Evolutionary conservation across 2,113 vertebrate genomes (phyloP), one percentile per base, ranked within the genome.

Genomic region (Gallinago paraguaiae): DNA sequence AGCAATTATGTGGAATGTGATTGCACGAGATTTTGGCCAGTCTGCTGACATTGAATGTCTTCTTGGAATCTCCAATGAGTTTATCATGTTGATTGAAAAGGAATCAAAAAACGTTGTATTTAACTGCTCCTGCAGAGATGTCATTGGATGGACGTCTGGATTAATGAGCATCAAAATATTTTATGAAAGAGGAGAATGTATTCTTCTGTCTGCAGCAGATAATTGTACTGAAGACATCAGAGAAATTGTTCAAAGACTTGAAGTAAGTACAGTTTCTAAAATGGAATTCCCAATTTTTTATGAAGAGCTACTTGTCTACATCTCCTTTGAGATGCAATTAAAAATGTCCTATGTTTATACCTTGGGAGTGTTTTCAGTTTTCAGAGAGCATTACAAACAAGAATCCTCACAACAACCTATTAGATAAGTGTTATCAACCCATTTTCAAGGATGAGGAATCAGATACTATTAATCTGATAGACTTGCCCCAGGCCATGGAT

Each of bases 141-240:
- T 99, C 83, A 99, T 99, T 60, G 99, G 99, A 56, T 99, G 99
- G 99, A 99, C 99, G 1, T 99, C 99, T 71, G 99, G 98, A 84
- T 96, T 99, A 96, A 98, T 98, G 98, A 99, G 98, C 88, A 98
- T 99, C 89, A 99, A 99, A 97, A 97, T 99, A 90, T 99, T 99
- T 96, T 99, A 99, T 10, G 99, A 99, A 97, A 98, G 99, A 51
- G 99, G 99, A 63, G 99, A 99, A 96, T 99, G 99, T 70, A 95
- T 99, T 92, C 98, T 99, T 95, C 96, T 99, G 88, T 99, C 99
- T 17, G 98, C 98, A 3, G 97, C 98, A 28, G 99, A 99, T 92
- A 98, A 97, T 92, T 99, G 98, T 64, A 93, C 98, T 9, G 99
- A 99, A 80, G 99, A 99, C 92, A 97, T 99, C 78, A 97, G 98